A percentile compares a stretch with the other conserved stretches of the same genome.
phyloP scores from a whole-genome alignment of 2,113 vertebrate species.

The Plectropomus leopardus region DNA sequence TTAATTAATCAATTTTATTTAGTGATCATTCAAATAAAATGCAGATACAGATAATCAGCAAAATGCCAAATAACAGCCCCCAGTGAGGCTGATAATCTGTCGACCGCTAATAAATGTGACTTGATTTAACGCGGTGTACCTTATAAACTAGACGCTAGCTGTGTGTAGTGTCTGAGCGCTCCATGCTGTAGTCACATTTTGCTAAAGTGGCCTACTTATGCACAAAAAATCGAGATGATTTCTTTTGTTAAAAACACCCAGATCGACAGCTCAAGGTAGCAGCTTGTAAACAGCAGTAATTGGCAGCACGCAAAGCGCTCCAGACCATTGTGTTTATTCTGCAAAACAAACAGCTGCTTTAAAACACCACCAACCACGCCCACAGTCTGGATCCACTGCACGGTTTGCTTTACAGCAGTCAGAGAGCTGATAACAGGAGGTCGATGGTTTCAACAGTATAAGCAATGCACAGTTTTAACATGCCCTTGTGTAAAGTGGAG shows the following conservation, averaged over 20 bases:
- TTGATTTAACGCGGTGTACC: neutral
- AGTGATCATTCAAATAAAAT: too few relatives aligned
- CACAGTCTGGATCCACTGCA: slow-evolving; percentile 51
- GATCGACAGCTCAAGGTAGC: neutral
- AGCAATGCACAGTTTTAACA: neutral
- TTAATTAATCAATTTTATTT: too few relatives aligned
- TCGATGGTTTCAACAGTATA: neutral
- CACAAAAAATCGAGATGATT: neutral
- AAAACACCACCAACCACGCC: slow-evolving; percentile 70
- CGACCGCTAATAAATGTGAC: too few relatives aligned
- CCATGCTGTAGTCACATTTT: neutral
- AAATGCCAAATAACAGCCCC: too few relatives aligned
- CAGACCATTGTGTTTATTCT: slow-evolving; percentile 31
- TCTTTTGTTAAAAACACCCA: neutral
- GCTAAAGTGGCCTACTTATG: too few relatives aligned
- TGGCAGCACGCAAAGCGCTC: neutral
- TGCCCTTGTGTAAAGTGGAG: neutral
- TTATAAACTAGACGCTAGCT: neutral
- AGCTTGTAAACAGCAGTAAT: neutral
- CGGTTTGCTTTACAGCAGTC: neutral
- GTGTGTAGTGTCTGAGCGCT: neutral
- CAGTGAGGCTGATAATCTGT: too few relatives aligned
- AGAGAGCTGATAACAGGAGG: neutral
- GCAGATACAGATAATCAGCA: too few relatives aligned
- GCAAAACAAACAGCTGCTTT: slow-evolving; percentile 58